phyloP scores from a whole-genome alignment of 2,888 invertebrate genomes.

The Apantesis nais region DNA sequence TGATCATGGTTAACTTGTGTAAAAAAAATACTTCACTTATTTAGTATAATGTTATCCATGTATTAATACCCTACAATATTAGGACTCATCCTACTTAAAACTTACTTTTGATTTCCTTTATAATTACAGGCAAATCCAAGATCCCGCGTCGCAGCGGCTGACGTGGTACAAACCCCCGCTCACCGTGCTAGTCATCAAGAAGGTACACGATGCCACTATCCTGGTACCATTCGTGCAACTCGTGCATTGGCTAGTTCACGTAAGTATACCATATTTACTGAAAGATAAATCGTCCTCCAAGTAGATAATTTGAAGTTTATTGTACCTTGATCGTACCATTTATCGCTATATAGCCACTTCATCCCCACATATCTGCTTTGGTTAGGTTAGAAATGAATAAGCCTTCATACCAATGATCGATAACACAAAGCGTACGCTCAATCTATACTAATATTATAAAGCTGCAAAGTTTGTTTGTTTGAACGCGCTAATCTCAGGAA shows the following conservation, averaged over 20 bases:
- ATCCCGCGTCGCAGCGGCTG: constrained; percentile 97
- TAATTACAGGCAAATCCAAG: constrained; percentile 95
- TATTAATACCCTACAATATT: too few species aligned
- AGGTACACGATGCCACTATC: constrained; percentile 96
- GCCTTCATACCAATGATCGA: background rate
- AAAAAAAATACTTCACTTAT: too few species aligned
- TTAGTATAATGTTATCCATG: too few species aligned
- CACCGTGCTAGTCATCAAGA: constrained; percentile 98
- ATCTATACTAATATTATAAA: too few species aligned
- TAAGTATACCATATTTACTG: constrained; percentile 67
- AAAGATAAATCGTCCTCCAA: background rate
- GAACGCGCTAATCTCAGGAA: too few species aligned
- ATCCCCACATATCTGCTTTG: background rate
- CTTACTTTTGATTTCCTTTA: background rate
- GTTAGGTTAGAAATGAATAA: background rate
- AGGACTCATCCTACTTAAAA: background rate
- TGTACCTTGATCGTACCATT: background rate
- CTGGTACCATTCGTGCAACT: constrained; percentile 96
- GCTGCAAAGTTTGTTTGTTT: too few species aligned
- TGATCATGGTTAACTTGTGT: too few species aligned
- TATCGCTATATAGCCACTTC: background rate
- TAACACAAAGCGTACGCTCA: background rate
- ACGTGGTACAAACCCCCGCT: constrained; percentile 99
- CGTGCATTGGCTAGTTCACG: constrained; percentile 96
- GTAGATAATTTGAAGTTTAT: background rate